A percentile compares a stretch with the other conserved stretches of the same genome.
These are phyloP conservation scores for Cygnus olor DNA, from an alignment of 2,797 vertebrate species.

Conservation along the genomic window DNA sequence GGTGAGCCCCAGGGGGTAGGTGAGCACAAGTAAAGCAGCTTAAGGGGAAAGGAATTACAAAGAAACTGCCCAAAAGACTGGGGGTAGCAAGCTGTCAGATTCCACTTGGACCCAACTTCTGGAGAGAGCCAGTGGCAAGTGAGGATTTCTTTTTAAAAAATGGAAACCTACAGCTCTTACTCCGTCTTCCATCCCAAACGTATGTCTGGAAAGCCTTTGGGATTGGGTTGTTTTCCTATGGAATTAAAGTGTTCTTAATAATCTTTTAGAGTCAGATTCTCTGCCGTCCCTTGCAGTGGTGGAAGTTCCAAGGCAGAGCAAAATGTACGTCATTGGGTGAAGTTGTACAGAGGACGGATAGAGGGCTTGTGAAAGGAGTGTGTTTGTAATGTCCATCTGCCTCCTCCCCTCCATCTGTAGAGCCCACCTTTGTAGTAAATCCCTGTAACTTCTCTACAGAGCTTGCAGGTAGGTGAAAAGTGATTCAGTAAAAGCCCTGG, in stretches of 20 bases:
- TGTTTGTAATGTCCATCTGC: not conserved
- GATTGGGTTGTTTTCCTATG: not conserved
- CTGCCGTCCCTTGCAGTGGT: not conserved
- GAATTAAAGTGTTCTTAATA: not conserved
- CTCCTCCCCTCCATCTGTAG: not conserved
- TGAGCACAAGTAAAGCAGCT: conserved; percentile 51
- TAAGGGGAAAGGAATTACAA: conserved; percentile 53
- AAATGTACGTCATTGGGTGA: not conserved
- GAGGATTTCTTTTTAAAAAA: not conserved
- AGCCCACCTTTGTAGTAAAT: not conserved
- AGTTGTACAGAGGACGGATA: not conserved
- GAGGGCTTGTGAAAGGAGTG: not conserved
- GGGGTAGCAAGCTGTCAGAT: not conserved
- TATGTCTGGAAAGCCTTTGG: not conserved
- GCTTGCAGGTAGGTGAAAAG: not conserved
- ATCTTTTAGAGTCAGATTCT: not conserved
- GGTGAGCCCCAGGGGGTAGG: conserved; percentile 57
- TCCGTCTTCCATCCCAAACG: not conserved
- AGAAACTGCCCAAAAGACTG: conserved; percentile 43
- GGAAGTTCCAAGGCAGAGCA: not conserved
- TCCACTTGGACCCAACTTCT: conserved; percentile 4
- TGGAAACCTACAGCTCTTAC: not conserved
- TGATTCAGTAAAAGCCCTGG: not conserved
- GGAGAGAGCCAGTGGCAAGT: not conserved
- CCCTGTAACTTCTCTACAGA: not conserved